A percentile compares a stretch with the other conserved stretches of the same genome.
These are phyloP conservation scores for Linurgus olivaceus DNA, from an alignment of 2,797 vertebrate genomes.

Conservation along the genomic window DNA sequence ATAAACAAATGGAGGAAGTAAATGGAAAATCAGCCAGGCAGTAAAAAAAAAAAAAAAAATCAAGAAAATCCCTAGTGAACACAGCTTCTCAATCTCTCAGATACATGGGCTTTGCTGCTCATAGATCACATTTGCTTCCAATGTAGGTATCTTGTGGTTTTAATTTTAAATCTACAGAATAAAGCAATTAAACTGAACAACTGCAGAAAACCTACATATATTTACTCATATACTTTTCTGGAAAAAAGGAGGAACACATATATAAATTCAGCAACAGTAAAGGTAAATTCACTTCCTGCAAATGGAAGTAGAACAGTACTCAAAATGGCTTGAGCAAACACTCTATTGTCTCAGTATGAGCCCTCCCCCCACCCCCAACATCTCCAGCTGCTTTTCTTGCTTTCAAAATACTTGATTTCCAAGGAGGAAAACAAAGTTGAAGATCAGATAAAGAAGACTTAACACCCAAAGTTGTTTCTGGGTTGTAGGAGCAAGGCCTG, in stretches of 20 bases:
- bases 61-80: neutral
- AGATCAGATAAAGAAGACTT: neutral
- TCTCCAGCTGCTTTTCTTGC: neutral
- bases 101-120: neutral
- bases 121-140: neutral
- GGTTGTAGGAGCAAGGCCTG: neutral
- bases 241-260: neutral
- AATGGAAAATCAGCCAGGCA: neutral
- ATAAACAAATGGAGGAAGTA: neutral
- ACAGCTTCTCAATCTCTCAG: neutral
- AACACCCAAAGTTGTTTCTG: neutral
- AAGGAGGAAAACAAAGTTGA: neutral
- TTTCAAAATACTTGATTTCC: neutral
- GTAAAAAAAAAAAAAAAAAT: neutral
- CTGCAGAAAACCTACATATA: neutral
- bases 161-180: neutral
- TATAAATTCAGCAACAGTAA: neutral
- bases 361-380: neutral
- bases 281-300: neutral
- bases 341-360: neutral
- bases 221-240: neutral
- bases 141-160: accelerated
- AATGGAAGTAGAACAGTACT: neutral
- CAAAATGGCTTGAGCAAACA: neutral
- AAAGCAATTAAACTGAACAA: neutral